phyloP scores from a whole-genome alignment of 2,797 vertebrate genomes.

The Etheostoma nigrum region DNA sequence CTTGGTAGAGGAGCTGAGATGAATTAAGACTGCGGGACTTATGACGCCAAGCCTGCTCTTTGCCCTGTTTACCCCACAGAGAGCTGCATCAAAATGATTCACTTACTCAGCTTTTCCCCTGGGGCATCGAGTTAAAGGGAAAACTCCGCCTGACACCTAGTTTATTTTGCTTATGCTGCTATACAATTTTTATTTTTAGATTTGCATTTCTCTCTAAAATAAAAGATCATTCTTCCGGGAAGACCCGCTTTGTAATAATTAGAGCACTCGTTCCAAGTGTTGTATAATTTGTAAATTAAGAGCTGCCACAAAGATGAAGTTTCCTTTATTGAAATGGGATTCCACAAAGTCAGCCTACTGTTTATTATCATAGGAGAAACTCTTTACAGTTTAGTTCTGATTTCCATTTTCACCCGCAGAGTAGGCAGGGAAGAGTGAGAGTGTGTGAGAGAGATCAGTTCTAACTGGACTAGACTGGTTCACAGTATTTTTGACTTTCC shows the following conservation, averaged over 20 bases:
- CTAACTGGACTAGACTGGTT: slow-evolving; percentile 67
- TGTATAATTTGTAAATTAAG: background rate
- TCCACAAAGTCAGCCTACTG: background rate
- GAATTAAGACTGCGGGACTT: slow-evolving; percentile 23
- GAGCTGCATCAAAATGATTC: slow-evolving; percentile 12
- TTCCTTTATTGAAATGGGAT: background rate
- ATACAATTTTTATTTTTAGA: background rate
- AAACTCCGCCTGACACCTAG: background rate
- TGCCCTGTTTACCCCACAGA: slow-evolving; percentile 40
- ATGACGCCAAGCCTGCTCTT: slow-evolving; percentile 28
- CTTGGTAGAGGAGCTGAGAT: slow-evolving; percentile 29
- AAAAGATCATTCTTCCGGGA: background rate
- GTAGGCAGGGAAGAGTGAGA: slow-evolving; percentile 10
- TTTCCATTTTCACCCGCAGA: slow-evolving; percentile 26
- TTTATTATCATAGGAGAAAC: background rate
- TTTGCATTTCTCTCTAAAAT: background rate
- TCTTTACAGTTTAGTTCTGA: slow-evolving; percentile 1
- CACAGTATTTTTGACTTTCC: slow-evolving; percentile 39
- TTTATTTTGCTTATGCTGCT: background rate
- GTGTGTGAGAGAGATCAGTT: slow-evolving; percentile 33
- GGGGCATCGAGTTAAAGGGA: background rate
- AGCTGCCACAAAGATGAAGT: background rate
- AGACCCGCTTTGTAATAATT: background rate
- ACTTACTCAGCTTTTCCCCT: slow-evolving; percentile 13
- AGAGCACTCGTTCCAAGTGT: background rate